Percentiles rank a stretch among this genome's conserved stretches.
These are phyloP conservation scores for Macropis europaea DNA, from an alignment of 2,888 invertebrate genomes.

Conservation along the genomic window DNA sequence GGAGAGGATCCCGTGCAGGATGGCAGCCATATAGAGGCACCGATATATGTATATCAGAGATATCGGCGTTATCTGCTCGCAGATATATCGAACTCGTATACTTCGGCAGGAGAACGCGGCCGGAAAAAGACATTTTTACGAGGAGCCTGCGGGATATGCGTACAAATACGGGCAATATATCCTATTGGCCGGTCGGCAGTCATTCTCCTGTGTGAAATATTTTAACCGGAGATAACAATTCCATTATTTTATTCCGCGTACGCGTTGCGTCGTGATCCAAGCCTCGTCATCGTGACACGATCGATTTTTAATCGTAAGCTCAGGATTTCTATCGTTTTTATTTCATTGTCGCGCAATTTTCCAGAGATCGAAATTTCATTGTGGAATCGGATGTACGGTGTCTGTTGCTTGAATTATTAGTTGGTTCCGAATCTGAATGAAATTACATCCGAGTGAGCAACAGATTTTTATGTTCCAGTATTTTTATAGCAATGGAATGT, in stretches of 20 bases:
- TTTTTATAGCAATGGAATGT: too few relatives aligned
- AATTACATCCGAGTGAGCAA: too few relatives aligned
- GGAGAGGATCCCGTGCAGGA: conserved; percentile 35
- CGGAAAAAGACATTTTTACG: conserved; percentile 77
- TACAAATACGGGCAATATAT: conserved; percentile 52
- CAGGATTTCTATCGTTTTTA: not conserved
- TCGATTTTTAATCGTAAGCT: too few relatives aligned
- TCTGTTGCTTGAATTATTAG: too few relatives aligned
- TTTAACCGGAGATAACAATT: conserved; percentile 49
- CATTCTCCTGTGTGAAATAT: conserved; percentile 54
- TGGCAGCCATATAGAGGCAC: conserved; percentile 56
- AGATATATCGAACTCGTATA: conserved; percentile 62
- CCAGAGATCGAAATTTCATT: too few relatives aligned
- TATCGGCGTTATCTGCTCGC: conserved; percentile 76
- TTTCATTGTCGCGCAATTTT: too few relatives aligned
- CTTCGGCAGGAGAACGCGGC: conserved; percentile 66
- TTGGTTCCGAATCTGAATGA: too few relatives aligned
- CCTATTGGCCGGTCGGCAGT: conserved; percentile 34
- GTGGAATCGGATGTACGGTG: too few relatives aligned
- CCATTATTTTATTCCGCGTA: conserved; percentile 48
- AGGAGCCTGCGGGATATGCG: conserved; percentile 69
- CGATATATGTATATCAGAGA: conserved; percentile 77
- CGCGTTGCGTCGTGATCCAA: not conserved
- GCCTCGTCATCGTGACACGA: too few relatives aligned
- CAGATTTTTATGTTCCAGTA: too few relatives aligned